A percentile compares a stretch with the other conserved stretches of the same genome.
Evolutionary conservation across 2,797 vertebrate species (phyloP).

Genomic region (Craterocephalus amniculus): DNA sequence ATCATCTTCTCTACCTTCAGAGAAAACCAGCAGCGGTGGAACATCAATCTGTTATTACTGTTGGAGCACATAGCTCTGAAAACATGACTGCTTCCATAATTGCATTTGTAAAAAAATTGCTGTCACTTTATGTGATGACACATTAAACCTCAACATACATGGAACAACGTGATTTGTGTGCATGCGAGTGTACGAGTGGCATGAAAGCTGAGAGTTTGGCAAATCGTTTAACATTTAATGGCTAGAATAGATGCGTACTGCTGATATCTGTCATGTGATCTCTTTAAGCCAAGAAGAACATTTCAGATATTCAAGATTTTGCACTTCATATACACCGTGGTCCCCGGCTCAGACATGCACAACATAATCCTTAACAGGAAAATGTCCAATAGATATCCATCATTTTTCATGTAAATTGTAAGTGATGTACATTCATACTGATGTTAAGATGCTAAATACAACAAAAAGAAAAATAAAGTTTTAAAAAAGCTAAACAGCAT

Average conservation of each 20-base stretch:
- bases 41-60: conserved; percentile 48
- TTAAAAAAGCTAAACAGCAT: no score
- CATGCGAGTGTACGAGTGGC: neutral
- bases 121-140: conserved; percentile 48
- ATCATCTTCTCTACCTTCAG: conserved; percentile 20
- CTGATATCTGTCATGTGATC: neutral
- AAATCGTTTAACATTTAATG: neutral
- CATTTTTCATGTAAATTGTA: neutral
- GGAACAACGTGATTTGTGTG: conserved; percentile 12
- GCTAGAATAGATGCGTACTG: neutral
- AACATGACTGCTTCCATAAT: conserved; percentile 17
- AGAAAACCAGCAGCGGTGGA: conserved; percentile 20
- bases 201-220: neutral
- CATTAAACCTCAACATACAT: conserved; percentile 34
- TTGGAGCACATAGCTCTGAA: conserved; percentile 38
- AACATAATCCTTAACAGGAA: neutral
- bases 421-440: no score
- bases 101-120: conserved; percentile 48
- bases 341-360: neutral
- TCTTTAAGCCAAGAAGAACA: neutral
- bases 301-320: neutral
- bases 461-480: no score
- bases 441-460: no score
- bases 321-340: neutral
- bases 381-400: neutral